Evolutionary conservation across 2,113 vertebrate genomes (phyloP), one percentile per base, ranked within the genome.

Genomic region (Forbesichthys agassizii): DNA sequence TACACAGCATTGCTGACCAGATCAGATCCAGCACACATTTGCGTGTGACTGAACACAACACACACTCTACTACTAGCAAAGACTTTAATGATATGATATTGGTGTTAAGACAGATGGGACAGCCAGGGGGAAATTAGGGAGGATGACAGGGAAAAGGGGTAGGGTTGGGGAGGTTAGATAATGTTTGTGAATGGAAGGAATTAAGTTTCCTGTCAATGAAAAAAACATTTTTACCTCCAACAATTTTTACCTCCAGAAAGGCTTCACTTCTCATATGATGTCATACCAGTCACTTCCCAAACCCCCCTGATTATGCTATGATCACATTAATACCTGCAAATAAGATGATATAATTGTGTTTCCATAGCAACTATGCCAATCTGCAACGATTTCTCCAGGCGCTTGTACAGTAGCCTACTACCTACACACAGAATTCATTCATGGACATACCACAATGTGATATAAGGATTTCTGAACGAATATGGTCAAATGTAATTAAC

Each of bases 331-430:
- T 65, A 84, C 81, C 85, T 84, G 88, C 83, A 89, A 87, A 88
- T 86, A 84, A 88, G 83, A 78, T 84, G 80, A 84, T 81, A 75
- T 69, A 78, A 86, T 86, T 82, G 84, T 79, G 87, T 89, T 87
- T 82, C 90, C 87, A 89, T 85, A 83, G 87, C 77, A 83, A 91
- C 87, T 66, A 27, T 36, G 73, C 73, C 82, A 80, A 81, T n/a
- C 79, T 79, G 63, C 74, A 71, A 85, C 77, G 64, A 70, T 75
- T 78, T 55, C 54, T 72, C 79, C 65, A 46, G 68, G 87, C 86
- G 81, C 84, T 79, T 42, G 36, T 82, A 86, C 86, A 77, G 85
- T 86, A 85, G 27, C 27, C 89, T 86, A 89, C 86, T 87, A 88
- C 78, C 53, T 49, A 33, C 84, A 48, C 69, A 53, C 36, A 6